These are phyloP conservation scores for Manduca sexta DNA, from an alignment of 1,140 invertebrate species.

Conservation along the genomic window DNA sequence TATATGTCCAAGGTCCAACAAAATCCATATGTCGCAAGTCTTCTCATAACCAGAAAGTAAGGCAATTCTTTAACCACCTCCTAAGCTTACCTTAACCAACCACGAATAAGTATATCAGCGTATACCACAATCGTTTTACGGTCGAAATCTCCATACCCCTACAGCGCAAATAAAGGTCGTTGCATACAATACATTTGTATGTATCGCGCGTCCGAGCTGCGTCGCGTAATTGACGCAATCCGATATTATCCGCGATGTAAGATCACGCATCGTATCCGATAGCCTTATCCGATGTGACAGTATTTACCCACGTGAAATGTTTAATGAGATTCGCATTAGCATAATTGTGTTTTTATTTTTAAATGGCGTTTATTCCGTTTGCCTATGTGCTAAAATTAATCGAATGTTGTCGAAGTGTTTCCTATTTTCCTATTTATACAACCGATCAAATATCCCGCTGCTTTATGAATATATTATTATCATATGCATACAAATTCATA, in stretches of 20 bases:
- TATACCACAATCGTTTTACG: neutral
- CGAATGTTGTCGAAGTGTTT: neutral
- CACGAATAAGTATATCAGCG: no score
- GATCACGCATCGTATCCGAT: constrained; percentile 50
- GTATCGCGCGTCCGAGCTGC: constrained; percentile 53
- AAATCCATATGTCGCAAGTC: no score
- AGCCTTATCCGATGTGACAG: constrained; percentile 50
- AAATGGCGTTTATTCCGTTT: no score
- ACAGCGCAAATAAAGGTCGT: constrained; percentile 33
- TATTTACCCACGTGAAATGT: constrained; percentile 48
- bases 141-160: neutral
- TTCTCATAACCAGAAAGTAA: no score
- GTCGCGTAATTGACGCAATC: constrained; percentile 67
- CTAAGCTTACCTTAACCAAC: no score
- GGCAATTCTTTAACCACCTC: no score
- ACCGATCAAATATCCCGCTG: no score
- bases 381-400: no score
- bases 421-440: no score
- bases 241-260: constrained; percentile 64
- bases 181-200: constrained; percentile 59
- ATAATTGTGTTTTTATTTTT: constrained; percentile 41
- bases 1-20: no score
- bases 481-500: no score
- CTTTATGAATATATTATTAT: no score
- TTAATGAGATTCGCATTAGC: constrained; percentile 50